These are phyloP conservation scores for Anser brachyrhynchus DNA, from an alignment of 2,113 vertebrate genomes.

Conservation along the genomic window DNA sequence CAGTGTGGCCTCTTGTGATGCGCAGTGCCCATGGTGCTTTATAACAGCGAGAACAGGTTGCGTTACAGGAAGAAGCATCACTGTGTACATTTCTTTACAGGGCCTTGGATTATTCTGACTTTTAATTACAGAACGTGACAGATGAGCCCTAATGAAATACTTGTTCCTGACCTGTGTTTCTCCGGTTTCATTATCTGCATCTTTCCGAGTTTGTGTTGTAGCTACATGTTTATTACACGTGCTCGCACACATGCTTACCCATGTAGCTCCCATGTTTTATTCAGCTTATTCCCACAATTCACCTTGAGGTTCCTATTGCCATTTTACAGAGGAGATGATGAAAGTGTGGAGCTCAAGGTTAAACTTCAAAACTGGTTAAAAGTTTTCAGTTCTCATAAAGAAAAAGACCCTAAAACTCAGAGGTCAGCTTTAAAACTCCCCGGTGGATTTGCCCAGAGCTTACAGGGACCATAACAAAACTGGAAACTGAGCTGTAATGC, in stretches of 20 bases:
- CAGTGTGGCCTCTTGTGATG: fast-evolving
- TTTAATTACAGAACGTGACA: neutral
- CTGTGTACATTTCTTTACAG: neutral
- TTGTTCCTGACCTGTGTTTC: neutral
- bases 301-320: neutral
- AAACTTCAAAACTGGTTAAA: neutral
- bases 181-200: neutral
- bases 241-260: neutral
- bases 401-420: neutral
- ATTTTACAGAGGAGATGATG: neutral
- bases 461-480: neutral
- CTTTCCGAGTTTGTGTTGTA: fast-evolving
- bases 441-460: neutral
- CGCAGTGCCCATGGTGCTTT: fast-evolving
- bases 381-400: neutral
- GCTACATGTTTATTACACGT: neutral
- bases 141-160: neutral
- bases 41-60: fast-evolving
- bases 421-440: neutral
- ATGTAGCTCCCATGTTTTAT: fast-evolving
- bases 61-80: neutral
- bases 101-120: neutral
- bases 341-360: neutral
- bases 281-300: neutral
- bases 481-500: fast-evolving